Percentiles rank a stretch among this genome's conserved stretches.
These are phyloP conservation scores for Acanthococcus lagerstroemiae DNA, from an alignment of 2,888 invertebrate species.

Conservation along the genomic window DNA sequence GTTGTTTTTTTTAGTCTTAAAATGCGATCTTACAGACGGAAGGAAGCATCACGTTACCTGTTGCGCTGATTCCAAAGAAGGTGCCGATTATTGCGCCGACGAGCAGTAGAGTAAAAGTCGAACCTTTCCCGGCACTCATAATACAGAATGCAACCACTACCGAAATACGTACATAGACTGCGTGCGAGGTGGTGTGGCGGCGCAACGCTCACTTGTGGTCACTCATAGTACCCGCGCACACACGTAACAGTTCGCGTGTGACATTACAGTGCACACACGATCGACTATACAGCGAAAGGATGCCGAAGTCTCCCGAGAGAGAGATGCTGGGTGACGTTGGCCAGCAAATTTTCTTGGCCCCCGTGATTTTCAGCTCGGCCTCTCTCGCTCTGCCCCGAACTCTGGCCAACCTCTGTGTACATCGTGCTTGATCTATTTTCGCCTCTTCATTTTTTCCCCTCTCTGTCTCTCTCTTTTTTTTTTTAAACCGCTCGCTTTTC, in stretches of 20 bases:
- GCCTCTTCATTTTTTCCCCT: constrained; percentile 4
- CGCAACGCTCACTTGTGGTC: constrained; percentile 21
- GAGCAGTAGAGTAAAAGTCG: constrained; percentile 23
- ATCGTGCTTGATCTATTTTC: constrained; percentile 23
- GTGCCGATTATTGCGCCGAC: constrained; percentile 27
- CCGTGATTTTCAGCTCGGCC: background rate
- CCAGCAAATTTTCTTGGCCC: constrained; percentile 12
- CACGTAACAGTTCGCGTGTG: constrained; percentile 15
- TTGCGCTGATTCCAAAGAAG: constrained; percentile 19
- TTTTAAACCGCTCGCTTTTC: background rate
- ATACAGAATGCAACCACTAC: constrained; percentile 26
- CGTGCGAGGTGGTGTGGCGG: constrained; percentile 1
- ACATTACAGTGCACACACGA: constrained; percentile 16
- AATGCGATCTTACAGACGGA: no score
- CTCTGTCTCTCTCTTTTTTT: background rate
- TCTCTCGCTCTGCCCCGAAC: background rate
- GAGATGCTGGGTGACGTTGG: no score
- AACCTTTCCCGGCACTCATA: constrained; percentile 28
- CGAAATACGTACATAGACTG: constrained; percentile 23
- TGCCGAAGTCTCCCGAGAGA: no score
- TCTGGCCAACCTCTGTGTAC: background rate
- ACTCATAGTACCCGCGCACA: constrained; percentile 24
- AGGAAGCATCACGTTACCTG: constrained; percentile 22
- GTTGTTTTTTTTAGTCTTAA: no score
- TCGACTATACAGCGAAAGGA: constrained; percentile 23